phyloP scores from a whole-genome alignment of 2,888 invertebrate species.

The Dexiosoma caninum region DNA sequence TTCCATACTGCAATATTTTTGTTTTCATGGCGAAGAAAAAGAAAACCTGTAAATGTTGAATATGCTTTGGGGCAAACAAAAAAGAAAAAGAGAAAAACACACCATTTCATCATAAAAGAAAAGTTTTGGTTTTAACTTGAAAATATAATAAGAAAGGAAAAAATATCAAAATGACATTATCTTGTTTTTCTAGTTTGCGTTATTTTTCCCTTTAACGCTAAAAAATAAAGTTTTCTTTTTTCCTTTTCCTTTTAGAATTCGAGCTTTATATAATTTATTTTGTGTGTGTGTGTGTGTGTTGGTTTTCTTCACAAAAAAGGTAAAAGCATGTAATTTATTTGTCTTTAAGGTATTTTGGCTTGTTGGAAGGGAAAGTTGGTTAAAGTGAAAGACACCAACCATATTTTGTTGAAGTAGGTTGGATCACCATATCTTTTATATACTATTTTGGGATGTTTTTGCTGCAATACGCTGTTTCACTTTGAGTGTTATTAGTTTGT shows the following conservation, averaged over 20 bases:
- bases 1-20: neutral
- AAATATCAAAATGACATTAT: slow-evolving; percentile 48
- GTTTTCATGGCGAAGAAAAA: neutral
- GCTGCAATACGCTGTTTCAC: neutral
- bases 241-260: neutral
- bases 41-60: neutral
- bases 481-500: slow-evolving; percentile 17
- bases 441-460: neutral
- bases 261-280: neutral
- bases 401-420: neutral
- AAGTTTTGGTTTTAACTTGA: slow-evolving; percentile 8
- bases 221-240: neutral
- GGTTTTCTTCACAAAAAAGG: slow-evolving; percentile 15
- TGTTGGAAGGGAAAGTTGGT: slow-evolving; percentile 5
- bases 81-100: too few relatives aligned
- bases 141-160: neutral
- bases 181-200: slow-evolving; percentile 13
- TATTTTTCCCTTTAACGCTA: neutral
- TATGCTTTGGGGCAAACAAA: slow-evolving; percentile 11
- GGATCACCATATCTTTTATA: neutral
- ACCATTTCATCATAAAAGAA: slow-evolving; percentile 31
- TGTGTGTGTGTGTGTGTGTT: too few relatives aligned
- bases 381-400: neutral
- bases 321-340: slow-evolving; percentile 41
- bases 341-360: slow-evolving; percentile 41